Conservation (phyloP, 1,140 invertebrate species). For the Drosophila orosa region DNA sequence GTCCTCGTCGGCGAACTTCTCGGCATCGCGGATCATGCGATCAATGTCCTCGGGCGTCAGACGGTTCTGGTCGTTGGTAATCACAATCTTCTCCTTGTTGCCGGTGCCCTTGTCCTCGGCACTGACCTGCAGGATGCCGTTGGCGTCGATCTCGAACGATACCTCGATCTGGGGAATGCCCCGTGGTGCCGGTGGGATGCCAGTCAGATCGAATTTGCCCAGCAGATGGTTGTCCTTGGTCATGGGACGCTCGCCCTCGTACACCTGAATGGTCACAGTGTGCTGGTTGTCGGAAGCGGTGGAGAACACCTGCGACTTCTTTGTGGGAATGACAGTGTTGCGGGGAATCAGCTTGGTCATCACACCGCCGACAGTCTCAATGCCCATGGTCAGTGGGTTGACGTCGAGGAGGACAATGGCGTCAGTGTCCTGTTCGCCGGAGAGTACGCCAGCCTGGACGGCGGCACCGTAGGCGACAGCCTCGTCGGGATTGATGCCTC, state of each 20-base stretch:
- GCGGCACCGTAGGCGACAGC: slow-evolving; percentile 99
- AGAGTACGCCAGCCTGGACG: slow-evolving; percentile 97
- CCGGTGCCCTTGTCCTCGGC: slow-evolving; percentile 99
- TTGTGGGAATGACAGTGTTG: slow-evolving; percentile 99
- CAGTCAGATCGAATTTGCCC: slow-evolving; percentile 99
- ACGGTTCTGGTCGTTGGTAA: slow-evolving; percentile 99
- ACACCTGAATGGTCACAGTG: slow-evolving; percentile 99
- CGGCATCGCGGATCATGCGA: slow-evolving; percentile 99
- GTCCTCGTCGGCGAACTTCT: slow-evolving; percentile 99
- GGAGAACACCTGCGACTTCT: slow-evolving; percentile 99
- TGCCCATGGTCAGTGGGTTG: slow-evolving; percentile 99
- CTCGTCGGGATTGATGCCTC: slow-evolving; percentile 99
- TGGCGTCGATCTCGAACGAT: slow-evolving; percentile 99
- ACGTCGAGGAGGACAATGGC: slow-evolving; percentile 99
- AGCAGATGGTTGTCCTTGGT: slow-evolving; percentile 99
- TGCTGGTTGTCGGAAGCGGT: slow-evolving; percentile 99
- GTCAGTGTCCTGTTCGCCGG: slow-evolving; percentile 96
- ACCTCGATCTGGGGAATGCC: slow-evolving; percentile 99
- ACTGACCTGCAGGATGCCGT: slow-evolving; percentile 98
- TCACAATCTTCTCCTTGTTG: slow-evolving; percentile 99
- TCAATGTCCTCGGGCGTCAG: slow-evolving; percentile 99
- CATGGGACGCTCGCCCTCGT: slow-evolving; percentile 99
- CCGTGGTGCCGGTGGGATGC: slow-evolving; percentile 98
- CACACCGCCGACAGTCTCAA: slow-evolving; percentile 99
- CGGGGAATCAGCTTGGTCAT: slow-evolving; percentile 99